Base-by-base conservation (phyloP, 2,888 invertebrate species). In the Phengaris alcon region DNA sequence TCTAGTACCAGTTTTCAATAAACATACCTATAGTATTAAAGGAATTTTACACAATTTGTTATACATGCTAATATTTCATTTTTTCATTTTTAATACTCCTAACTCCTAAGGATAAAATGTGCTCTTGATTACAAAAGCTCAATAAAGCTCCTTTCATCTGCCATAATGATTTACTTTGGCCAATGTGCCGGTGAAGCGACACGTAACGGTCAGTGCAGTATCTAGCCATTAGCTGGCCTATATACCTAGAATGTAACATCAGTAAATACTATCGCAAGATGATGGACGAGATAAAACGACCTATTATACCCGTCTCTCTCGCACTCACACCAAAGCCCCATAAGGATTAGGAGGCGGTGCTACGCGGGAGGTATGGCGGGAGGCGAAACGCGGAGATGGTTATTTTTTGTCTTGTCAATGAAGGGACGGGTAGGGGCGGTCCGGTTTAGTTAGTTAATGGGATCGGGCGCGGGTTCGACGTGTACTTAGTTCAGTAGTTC, bases 371-470 rank as follows among this genome's bases (percentile, higher is more conserved):
- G 72, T 54, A 35, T 7, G 80, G 81, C 81, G 83, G 83, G 82
- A 82, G 81, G 81, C 79, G 80, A 80, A 77, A 87, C 85, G 88
- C 85, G 88, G 89, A 89, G 87, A 86, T 88, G 91, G 88, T 86
- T 87, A 86, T 90, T 91, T 92, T 92, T 93, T 93, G 88, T 90
- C 89, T 91, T 90, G 91, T 93, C 91, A 92, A 90, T 89, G 91
- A 91, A 92, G 89, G 90, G 88, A 88, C 90, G 89, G 87, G 87
- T 85, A 85, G 90, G 89, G 91, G 91, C 90, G 89, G 90, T 82
- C 83, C 84, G 82, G 81, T 79, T 85, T 83, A 87, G 86, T 87
- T 82, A 83, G 77, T 82, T 86, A 86, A 88, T 82, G 80, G 82
- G 87, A 85, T 84, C 84, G 86, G 81, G 82, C 84, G 89, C 87